Evolutionary conservation across 2,113 vertebrate species (phyloP), one percentile per base, ranked within the genome.

Genomic region (Calyptomena viridis): DNA sequence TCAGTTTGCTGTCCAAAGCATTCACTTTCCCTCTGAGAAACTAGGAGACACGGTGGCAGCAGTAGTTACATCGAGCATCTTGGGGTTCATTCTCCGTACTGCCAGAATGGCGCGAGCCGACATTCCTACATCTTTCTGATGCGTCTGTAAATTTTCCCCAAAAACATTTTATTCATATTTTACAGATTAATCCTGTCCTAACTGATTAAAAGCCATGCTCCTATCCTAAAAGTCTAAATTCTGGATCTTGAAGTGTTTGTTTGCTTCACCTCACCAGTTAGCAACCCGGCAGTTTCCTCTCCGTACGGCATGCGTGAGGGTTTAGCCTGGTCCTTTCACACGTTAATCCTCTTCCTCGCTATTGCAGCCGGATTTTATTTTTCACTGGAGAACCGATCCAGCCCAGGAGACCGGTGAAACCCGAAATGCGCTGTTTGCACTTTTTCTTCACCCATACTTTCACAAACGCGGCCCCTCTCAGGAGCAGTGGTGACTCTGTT

Each of bases 371-470:
- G 18, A 8, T 58, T 73, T 58, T 69, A 11, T 31, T 92, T 86
- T 75, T 28, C 27, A 6, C 4, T 7, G 37, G 11, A 59, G 33
- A 60, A 56, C 10, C 39, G 8, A 75, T 14, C 13, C 53, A 23
- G 44, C 5, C 30, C 30, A 4, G 73, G 18, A 58, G 15, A 14
- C 39, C 15, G 6, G 22, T 37, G 84, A 67, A 35, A 81, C 14
- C 8, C 12, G 5, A 71, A 67, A 59, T 0, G 18, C 6, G 0
- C 23, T 60, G 1, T 73, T 50, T 12, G 40, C 16, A 0, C 25
- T 55, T 55, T 10, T 35, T 46, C 9, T 28, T 47, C 35, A 23
- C 37, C 11, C 12, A 20, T 5, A 2, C 37, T 11, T 71, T 55
- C 49, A 42, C 44, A 4, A 72, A 52, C 7, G 40, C 7, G 5